These are phyloP conservation scores for Gobionotothen gibberifrons DNA, from an alignment of 2,797 vertebrate species.

Conservation along the genomic window DNA sequence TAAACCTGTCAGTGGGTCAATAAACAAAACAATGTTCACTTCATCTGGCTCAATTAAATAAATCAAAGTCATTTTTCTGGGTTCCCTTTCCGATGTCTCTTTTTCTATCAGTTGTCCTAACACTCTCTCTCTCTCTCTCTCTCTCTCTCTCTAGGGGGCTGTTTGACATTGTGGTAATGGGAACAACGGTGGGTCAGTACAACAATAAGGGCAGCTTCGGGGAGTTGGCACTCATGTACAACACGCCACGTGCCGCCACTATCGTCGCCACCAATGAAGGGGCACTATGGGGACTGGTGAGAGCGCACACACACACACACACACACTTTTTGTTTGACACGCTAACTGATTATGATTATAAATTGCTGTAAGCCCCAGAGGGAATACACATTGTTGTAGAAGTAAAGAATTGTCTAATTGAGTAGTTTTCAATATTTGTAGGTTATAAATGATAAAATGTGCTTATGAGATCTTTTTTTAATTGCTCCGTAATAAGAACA, in stretches of 20 bases:
- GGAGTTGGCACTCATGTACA: conserved; percentile 98
- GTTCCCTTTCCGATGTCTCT: not conserved
- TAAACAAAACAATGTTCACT: conserved; percentile 16
- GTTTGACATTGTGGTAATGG: conserved; percentile 92
- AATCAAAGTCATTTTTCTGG: not conserved
- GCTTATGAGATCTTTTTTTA: not conserved
- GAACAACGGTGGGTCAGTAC: conserved; percentile 91
- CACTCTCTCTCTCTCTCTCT: no score
- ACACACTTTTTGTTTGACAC: not conserved
- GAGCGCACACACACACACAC: conserved; percentile 40
- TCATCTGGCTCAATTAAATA: not conserved
- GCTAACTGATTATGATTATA: not conserved
- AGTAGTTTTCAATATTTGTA: not conserved
- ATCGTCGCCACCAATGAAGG: conserved; percentile 93
- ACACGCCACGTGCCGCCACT: conserved; percentile 96
- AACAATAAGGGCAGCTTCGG: conserved; percentile 97
- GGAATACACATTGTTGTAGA: not conserved
- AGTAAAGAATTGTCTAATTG: conserved; percentile 1
- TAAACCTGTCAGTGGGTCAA: conserved; percentile 12
- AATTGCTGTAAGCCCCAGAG: not conserved
- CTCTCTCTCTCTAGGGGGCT: conserved; percentile 83
- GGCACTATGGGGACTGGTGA: conserved; percentile 96
- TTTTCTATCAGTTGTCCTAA: conserved; percentile 1
- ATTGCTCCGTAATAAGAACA: not conserved
- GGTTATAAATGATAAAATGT: not conserved